Evolutionary conservation across 2,888 invertebrate species (phyloP).

Genomic region (Yponomeuta cagnagella): DNA sequence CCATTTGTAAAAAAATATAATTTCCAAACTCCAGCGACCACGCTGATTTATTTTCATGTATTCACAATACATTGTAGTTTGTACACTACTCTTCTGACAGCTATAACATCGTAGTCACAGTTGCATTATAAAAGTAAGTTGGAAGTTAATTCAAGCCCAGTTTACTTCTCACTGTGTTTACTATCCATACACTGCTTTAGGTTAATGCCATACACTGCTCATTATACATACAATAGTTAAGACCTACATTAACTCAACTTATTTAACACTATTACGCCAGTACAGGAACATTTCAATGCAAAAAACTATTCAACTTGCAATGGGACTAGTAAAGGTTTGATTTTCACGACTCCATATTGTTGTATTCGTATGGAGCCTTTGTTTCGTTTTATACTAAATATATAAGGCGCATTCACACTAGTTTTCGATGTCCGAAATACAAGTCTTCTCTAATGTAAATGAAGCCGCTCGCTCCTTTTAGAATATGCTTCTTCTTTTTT

Average conservation of each 20-base stretch:
- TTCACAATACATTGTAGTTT: neutral
- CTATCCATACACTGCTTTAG: constrained; percentile 30
- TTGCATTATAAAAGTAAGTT: neutral
- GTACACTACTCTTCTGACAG: too few relatives aligned
- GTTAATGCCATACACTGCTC: constrained; percentile 17
- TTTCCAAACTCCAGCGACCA: constrained; percentile 39
- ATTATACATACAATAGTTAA: constrained; percentile 43
- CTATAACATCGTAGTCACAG: neutral
- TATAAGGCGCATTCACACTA: constrained; percentile 66
- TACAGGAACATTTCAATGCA: constrained; percentile 70
- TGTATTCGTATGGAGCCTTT: constrained; percentile 28
- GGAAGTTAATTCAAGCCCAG: neutral
- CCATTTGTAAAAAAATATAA: constrained; percentile 73
- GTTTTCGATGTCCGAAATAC: constrained; percentile 58
- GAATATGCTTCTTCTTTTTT: constrained; percentile 38
- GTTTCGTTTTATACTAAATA: constrained; percentile 33
- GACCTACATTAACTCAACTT: constrained; percentile 49
- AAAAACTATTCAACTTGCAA: constrained; percentile 69
- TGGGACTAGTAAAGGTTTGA: constrained; percentile 67
- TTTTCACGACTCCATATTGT: constrained; percentile 39
- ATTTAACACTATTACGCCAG: constrained; percentile 63
- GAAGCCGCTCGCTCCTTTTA: constrained; percentile 59
- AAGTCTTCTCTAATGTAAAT: constrained; percentile 60
- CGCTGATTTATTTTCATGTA: neutral
- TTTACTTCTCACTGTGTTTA: neutral